Conservation (phyloP, 1,140 invertebrate species). For the Drosophila tropicalis region DNA sequence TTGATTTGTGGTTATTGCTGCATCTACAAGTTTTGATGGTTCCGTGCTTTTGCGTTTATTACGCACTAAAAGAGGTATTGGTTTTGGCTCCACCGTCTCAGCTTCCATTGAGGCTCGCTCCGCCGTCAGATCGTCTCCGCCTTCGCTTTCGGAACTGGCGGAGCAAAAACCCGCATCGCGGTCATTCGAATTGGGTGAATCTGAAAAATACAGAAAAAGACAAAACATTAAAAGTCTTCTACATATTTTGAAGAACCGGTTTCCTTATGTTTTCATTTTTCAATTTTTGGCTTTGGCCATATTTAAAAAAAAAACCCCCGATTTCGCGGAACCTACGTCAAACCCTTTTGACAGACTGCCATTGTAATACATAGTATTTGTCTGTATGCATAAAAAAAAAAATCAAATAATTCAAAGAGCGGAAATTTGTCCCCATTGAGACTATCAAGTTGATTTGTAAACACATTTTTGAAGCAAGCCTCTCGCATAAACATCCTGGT, state of each 20-base stretch:
- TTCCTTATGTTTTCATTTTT: conserved; percentile 32
- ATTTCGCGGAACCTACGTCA: conserved; percentile 42
- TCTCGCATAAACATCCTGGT: conserved; percentile 13
- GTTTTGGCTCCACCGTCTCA: conserved; percentile 85
- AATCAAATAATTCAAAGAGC: neutral
- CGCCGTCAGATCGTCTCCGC: conserved; percentile 84
- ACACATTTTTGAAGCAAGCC: too few relatives aligned
- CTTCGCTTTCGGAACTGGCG: conserved; percentile 83
- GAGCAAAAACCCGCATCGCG: conserved; percentile 89
- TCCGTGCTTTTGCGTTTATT: conserved; percentile 90
- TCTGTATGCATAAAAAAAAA: neutral
- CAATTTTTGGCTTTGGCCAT: conserved; percentile 18
- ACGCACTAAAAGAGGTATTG: conserved; percentile 86
- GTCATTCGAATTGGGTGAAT: conserved; percentile 84
- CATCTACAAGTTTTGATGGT: conserved; percentile 84
- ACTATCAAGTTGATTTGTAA: neutral
- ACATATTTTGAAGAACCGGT: conserved; percentile 46
- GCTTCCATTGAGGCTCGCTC: conserved; percentile 86
- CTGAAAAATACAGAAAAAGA: conserved; percentile 65
- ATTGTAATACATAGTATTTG: neutral
- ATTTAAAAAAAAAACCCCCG: conserved; percentile 42
- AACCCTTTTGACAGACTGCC: conserved; percentile 8
- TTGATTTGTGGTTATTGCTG: conserved; percentile 6
- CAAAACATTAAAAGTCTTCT: conserved; percentile 32
- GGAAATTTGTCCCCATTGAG: neutral